Percentiles rank a stretch among this genome's conserved stretches.
Conservation (phyloP, 64 coral and sea anemone genomes). For the Pocillopora damicornis region DNA sequence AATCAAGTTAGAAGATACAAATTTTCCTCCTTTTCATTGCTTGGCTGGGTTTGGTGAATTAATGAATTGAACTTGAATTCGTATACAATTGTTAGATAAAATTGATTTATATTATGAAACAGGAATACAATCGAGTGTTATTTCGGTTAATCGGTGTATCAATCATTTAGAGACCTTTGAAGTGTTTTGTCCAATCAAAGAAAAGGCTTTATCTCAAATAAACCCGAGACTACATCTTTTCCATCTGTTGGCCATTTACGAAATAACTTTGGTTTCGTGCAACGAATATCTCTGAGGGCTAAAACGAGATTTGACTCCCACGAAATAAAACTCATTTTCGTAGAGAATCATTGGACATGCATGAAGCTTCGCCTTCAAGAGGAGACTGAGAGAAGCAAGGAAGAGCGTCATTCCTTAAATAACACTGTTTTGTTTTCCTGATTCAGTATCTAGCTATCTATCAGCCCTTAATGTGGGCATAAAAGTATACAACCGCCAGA, state of each 20-base stretch:
- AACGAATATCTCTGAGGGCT: too few relatives aligned
- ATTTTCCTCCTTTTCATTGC: not conserved
- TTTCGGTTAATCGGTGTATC: not conserved
- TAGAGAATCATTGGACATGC: too few relatives aligned
- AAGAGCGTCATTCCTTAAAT: not conserved
- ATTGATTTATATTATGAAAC: not conserved
- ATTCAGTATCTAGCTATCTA: not conserved
- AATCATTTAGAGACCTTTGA: not conserved
- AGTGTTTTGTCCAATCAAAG: not conserved
- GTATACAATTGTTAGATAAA: not conserved
- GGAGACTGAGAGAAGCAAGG: too few relatives aligned
- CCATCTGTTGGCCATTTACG: too few relatives aligned
- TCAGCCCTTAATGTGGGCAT: not conserved
- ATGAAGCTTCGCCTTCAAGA: too few relatives aligned
- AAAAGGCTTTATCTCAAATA: not conserved
- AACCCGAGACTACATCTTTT: not conserved
- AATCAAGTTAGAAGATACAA: too few relatives aligned
- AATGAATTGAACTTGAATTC: not conserved
- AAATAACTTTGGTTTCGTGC: too few relatives aligned
- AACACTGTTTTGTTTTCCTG: not conserved
- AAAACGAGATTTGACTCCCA: too few relatives aligned
- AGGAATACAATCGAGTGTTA: not conserved
- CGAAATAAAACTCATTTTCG: too few relatives aligned
- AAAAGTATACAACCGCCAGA: not conserved
- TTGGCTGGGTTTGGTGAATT: not conserved